These are phyloP conservation scores for Enteromius fasciolatus DNA, from an alignment of 2,797 vertebrate species.

Conservation along the genomic window DNA sequence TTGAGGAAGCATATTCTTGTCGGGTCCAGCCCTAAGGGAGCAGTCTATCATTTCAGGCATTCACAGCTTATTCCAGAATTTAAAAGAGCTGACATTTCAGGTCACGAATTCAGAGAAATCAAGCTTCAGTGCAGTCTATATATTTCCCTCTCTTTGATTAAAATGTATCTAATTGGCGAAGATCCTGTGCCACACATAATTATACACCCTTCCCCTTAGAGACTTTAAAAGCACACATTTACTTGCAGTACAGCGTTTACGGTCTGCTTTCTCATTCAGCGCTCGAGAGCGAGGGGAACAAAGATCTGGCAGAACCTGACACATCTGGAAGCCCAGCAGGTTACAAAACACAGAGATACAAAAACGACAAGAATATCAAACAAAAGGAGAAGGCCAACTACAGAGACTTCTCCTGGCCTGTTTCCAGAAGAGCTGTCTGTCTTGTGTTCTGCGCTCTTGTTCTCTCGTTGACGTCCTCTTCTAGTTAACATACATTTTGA, in stretches of 20 bases:
- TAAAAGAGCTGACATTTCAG: background rate
- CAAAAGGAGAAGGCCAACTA: conserved; percentile 21
- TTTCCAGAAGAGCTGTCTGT: conserved; percentile 46
- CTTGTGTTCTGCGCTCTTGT: conserved; percentile 25
- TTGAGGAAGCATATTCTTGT: conserved; percentile 1
- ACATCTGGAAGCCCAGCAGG: conserved; percentile 39
- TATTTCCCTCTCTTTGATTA: conserved; percentile 34
- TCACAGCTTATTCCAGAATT: background rate
- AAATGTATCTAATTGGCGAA: conserved; percentile 49
- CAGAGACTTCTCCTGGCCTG: conserved; percentile 37
- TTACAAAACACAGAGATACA: conserved; percentile 29
- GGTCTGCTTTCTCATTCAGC: conserved; percentile 39
- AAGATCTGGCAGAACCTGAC: conserved; percentile 29
- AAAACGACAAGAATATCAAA: conserved; percentile 39
- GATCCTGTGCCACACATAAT: conserved; percentile 54
- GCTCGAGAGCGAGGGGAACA: conserved; percentile 11
- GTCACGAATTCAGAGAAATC: conserved; percentile 2
- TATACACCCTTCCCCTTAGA: conserved; percentile 43
- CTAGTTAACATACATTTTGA: conserved; percentile 46
- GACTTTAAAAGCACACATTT: conserved; percentile 44
- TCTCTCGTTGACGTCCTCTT: conserved; percentile 18
- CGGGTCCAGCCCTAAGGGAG: background rate
- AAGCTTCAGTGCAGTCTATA: background rate
- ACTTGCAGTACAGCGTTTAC: conserved; percentile 21
- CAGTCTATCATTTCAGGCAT: background rate